Evolutionary conservation across 1,140 invertebrate species (phyloP).

Genomic region (Copidosoma floridanum): DNA sequence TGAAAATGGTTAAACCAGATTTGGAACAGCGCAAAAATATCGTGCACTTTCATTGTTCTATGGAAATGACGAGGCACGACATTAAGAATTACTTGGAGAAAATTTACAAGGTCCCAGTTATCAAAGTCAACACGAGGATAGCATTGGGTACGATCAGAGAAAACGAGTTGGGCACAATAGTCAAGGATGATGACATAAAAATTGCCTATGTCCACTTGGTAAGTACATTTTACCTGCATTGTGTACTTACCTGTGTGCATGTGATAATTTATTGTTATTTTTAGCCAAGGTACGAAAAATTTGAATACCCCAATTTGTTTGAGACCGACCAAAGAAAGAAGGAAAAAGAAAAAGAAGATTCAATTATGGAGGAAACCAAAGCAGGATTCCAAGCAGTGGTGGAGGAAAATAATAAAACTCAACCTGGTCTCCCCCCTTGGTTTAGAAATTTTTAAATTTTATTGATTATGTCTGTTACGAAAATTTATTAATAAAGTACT

Average conservation of each 20-base stretch:
- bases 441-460: constrained; percentile 56
- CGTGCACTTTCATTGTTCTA: constrained; percentile 81
- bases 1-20: constrained; percentile 78
- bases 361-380: constrained; percentile 54
- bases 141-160: constrained; percentile 61
- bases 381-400: constrained; percentile 52
- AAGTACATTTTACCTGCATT: constrained; percentile 41
- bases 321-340: constrained; percentile 39
- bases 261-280: constrained; percentile 34
- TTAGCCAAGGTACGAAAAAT: constrained; percentile 58
- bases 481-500: too few species aligned
- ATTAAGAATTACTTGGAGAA: constrained; percentile 92
- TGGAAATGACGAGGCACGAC: constrained; percentile 81
- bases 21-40: constrained; percentile 67
- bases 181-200: constrained; percentile 84
- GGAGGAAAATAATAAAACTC: constrained; percentile 51
- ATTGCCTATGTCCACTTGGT: constrained; percentile 79
- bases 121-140: constrained; percentile 72
- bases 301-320: constrained; percentile 62
- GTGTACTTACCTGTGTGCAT: not conserved
- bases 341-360: constrained; percentile 55
- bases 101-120: constrained; percentile 83
- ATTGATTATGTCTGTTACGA: constrained; percentile 4
- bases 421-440: constrained; percentile 63
- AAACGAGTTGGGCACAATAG: constrained; percentile 61